These are phyloP conservation scores for Caerostris darwini DNA, from an alignment of 1,140 invertebrate species.

Conservation along the genomic window DNA sequence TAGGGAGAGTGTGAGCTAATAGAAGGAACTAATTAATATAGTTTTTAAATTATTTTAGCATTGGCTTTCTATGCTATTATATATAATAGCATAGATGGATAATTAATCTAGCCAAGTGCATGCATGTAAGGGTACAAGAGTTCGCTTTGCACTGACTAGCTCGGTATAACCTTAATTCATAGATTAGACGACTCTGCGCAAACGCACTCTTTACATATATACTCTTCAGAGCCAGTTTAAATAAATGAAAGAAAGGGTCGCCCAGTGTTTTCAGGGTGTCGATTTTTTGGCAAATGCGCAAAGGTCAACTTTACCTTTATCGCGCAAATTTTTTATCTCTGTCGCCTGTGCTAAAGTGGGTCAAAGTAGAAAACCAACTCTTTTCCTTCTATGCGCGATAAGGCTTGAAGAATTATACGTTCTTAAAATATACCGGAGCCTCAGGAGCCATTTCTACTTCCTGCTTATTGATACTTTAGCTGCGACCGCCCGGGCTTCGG, in stretches of 20 bases:
- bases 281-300: slow-evolving; percentile 42
- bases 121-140: no score
- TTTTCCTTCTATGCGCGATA: background rate
- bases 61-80: no score
- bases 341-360: background rate
- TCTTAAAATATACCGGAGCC: slow-evolving; percentile 22
- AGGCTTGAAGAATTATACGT: background rate
- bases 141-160: no score
- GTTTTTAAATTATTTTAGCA: no score
- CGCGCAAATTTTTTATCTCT: slow-evolving; percentile 25
- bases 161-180: no score
- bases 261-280: background rate
- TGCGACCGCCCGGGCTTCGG: background rate
- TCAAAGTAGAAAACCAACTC: slow-evolving; percentile 3
- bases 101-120: no score
- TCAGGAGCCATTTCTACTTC: background rate
- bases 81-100: no score
- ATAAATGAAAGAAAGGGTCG: background rate
- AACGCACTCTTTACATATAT: no score
- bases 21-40: no score
- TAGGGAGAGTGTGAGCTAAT: no score
- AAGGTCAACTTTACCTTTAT: slow-evolving; percentile 32
- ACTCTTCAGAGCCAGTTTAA: no score
- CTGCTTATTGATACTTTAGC: slow-evolving; percentile 4
- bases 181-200: no score